Evolutionary conservation across 92 coral and sea anemone species (phyloP), one percentile per base, ranked within the genome.

Genomic region (Actinostola sp.): DNA sequence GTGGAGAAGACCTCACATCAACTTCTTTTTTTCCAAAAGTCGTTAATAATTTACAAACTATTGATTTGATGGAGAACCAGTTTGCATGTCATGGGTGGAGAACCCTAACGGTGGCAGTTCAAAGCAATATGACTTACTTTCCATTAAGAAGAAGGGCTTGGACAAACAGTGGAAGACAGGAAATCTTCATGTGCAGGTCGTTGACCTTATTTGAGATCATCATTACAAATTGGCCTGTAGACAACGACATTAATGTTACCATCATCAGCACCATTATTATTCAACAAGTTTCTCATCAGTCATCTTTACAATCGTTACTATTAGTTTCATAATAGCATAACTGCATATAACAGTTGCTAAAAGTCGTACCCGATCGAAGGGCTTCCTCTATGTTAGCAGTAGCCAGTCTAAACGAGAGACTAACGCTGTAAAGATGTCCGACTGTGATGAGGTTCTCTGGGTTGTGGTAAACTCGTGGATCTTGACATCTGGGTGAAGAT

Each of bases 401-500:
- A 8, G 94, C 88, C 52, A 94, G 75, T 36, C 98, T 89, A 65
- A 88, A 94, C 23, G 97, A 83, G 39, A 86, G 91, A 69, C 93
- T 89, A 3, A 94, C 95, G 56, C 89, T 78, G 85, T 93, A 91
- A 34, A 93, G 88, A 56, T 91, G 96, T 1, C 88, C 90, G 16
- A 91, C 93, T 0, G 92, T 82, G 30, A 91, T 84, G 73, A 93
- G 78, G 50, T 92, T 88, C 50, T 93, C 98, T 12, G 93, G 86
- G 21, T 90, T 81, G 8, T 72, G 66, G 44, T 78, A 82, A 31
- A 85, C 64, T 14, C 89, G 53, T 0, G 96, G 88, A 44, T 91
- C 89, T 46, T 88, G 74, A 56, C 92, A 91, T 46, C 97, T 93
- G 21, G 49, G 3, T 8, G 28, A 49, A 48, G 50, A 55, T 36